phyloP scores from a whole-genome alignment of 2,797 vertebrate genomes.

The Pterois miles region DNA sequence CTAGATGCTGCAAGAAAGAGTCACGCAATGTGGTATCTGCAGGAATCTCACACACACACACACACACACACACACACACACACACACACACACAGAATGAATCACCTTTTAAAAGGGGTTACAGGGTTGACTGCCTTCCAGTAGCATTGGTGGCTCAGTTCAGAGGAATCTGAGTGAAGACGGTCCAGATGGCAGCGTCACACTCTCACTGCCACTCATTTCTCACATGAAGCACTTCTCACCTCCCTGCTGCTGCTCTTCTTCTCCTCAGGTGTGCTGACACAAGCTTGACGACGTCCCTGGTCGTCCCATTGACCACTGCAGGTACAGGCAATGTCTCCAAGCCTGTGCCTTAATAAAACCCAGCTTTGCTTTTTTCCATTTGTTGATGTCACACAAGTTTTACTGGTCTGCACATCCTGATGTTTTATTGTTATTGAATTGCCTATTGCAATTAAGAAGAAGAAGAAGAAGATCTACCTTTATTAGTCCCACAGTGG shows the following conservation, averaged over 20 bases:
- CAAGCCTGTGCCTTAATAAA: neutral
- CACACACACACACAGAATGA: too few relatives aligned
- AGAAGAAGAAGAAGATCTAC: too few relatives aligned
- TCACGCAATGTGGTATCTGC: conserved; percentile 32
- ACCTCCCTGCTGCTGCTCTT: neutral
- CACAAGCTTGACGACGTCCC: neutral
- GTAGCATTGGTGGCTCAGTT: neutral
- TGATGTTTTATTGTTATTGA: neutral
- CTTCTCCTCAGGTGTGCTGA: neutral
- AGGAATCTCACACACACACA: neutral
- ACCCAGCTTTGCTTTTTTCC: neutral
- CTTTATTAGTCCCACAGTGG: too few relatives aligned
- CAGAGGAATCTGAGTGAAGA: conserved; percentile 42
- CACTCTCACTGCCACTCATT: conserved; percentile 20
- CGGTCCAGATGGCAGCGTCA: conserved; percentile 35
- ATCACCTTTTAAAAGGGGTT: conserved; percentile 35
- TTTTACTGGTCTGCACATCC: neutral
- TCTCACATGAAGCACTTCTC: neutral
- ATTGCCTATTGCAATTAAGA: neutral
- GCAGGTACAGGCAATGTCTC: neutral
- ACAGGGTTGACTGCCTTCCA: conserved; percentile 14
- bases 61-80: too few relatives aligned
- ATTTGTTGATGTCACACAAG: neutral
- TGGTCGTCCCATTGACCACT: neutral
- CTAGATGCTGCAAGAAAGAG: conserved; percentile 13